phyloP scores from a whole-genome alignment of 2,888 invertebrate genomes.

The Drosophila falleni region DNA sequence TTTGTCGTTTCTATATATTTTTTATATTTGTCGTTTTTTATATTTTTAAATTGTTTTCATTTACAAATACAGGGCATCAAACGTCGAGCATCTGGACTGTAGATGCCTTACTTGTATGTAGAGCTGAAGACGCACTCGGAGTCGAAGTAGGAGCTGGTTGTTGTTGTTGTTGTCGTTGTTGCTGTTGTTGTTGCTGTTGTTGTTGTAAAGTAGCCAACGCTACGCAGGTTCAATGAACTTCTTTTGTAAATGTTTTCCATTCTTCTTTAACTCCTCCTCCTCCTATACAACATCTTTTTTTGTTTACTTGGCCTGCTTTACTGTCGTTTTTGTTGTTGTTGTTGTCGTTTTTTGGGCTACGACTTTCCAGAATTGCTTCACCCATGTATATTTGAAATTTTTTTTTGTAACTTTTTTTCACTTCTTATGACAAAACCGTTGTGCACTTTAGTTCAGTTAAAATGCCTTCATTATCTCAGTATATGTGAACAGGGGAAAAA shows the following conservation, averaged over 20 bases:
- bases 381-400: conserved; percentile 20
- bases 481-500: neutral
- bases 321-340: conserved; percentile 50
- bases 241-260: conserved; percentile 78
- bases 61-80: neutral
- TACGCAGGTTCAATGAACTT: conserved; percentile 77
- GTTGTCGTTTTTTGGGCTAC: conserved; percentile 59
- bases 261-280: conserved; percentile 36
- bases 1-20: no score
- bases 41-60: no score
- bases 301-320: conserved; percentile 76
- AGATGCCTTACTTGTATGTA: neutral
- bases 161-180: conserved; percentile 45
- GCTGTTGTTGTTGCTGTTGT: conserved; percentile 18
- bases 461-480: conserved; percentile 72
- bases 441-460: conserved; percentile 42
- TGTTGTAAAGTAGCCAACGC: conserved; percentile 66
- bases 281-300: conserved; percentile 41
- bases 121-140: conserved; percentile 15
- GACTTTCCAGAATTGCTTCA: conserved; percentile 60
- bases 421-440: conserved; percentile 47
- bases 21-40: no score
- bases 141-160: conserved; percentile 15
- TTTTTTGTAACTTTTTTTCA: conserved; percentile 18
- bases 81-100: neutral